Evolutionary conservation across 2,888 invertebrate genomes (phyloP), one percentile per base, ranked within the genome.

Genomic region (Tricholauxania praeusta): DNA sequence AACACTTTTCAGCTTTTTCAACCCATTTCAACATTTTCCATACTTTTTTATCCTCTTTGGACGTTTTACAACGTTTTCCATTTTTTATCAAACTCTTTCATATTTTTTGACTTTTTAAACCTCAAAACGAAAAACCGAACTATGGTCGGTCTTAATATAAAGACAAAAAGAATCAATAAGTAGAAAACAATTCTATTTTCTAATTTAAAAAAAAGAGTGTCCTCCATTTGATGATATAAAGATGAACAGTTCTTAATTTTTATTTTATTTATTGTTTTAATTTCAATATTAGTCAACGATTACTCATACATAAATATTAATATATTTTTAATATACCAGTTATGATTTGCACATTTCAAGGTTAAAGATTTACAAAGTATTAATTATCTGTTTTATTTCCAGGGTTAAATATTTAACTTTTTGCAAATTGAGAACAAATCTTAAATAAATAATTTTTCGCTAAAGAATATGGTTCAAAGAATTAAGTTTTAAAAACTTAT

Each of bases 261-360:
- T 12, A 48, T 63, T 47, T 39, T 63, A 47, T 47, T 17, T 63
- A 19, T 63, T 63, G 63, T 64, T 64, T 14, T 28, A 64, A 51
- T 64, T 64, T 64, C 64, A 51, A 64, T 64, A 64, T 64, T 64
- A 64, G 64, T 64, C 64, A 64, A 64, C 64, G 64, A 64, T 51
- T 64, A 51, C 22, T 49, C 49, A 51, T 28, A 64, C 64, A 64
- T 64, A 64, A 19, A 51, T 64, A 49, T 51, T 51, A 64, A 51
- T 49, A 64, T 64, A 64, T 64, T 51, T 64, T 64, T 14, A 64
- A 64, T 64, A 64, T 64, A 64, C 51, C 64, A 51, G 64, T 64
- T 64, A 51, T 17, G 64, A 51, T 64, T 64, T 64, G 22, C 59
- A 60, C 22, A 57, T 51, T 64, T 64, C 28, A 49, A 64, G n/a